Percentiles rank a stretch among this genome's conserved stretches.
Evolutionary conservation across 1,140 invertebrate species (phyloP).

Genomic region (Bicyclus anynana): DNA sequence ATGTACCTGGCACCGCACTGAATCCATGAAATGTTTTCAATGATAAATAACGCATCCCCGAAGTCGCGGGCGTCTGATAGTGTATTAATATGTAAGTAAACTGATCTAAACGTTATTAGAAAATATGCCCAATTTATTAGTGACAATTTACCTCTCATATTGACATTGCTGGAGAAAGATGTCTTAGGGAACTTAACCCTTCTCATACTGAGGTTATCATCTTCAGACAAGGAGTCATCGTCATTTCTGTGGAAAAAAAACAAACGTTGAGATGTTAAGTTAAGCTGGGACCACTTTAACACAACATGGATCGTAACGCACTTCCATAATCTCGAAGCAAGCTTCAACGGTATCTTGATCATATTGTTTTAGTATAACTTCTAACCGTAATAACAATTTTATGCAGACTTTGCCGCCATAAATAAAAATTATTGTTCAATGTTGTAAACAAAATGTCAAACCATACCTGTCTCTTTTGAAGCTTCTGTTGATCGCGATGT

Average conservation of each 20-base stretch:
- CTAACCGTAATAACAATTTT: slow-evolving; percentile 17
- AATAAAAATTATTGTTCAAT: slow-evolving; percentile 37
- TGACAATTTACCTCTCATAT: slow-evolving; percentile 37
- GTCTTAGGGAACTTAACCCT: slow-evolving; percentile 51
- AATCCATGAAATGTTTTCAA: too few relatives aligned
- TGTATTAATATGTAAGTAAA: too few relatives aligned
- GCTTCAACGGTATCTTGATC: slow-evolving; percentile 52
- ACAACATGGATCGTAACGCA: slow-evolving; percentile 27
- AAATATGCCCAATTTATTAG: background rate
- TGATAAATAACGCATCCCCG: too few relatives aligned
- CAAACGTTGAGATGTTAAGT: background rate
- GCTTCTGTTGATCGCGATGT: slow-evolving; percentile 45
- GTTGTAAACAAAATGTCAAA: slow-evolving; percentile 73
- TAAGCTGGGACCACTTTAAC: background rate
- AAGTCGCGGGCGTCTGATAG: too few relatives aligned
- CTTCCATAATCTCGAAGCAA: slow-evolving; percentile 61
- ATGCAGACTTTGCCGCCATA: slow-evolving; percentile 69
- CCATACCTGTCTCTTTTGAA: slow-evolving; percentile 72
- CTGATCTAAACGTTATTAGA: too few relatives aligned
- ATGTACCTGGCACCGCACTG: too few relatives aligned
- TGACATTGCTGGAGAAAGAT: slow-evolving; percentile 48
- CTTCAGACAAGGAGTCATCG: slow-evolving; percentile 56
- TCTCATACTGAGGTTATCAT: slow-evolving; percentile 51
- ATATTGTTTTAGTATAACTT: slow-evolving; percentile 36
- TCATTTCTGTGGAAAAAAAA: slow-evolving; percentile 50